Conservation (phyloP, 2,113 vertebrate species). For the Guaruba guarouba region DNA sequence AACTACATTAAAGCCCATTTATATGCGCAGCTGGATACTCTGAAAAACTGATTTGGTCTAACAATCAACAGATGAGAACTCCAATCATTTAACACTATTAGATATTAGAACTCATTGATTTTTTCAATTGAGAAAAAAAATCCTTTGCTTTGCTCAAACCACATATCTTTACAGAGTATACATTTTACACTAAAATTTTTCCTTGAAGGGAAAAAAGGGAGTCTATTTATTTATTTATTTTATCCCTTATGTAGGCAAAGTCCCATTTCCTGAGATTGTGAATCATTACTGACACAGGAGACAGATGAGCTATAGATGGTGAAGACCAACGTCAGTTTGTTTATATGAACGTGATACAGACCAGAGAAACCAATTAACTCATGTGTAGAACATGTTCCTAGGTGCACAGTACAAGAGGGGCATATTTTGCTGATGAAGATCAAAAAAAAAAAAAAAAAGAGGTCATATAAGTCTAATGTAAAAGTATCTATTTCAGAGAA, state of each 20-base stretch:
- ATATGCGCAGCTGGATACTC: slow-evolving; percentile 19
- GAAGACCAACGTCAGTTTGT: background rate
- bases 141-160: background rate
- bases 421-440: background rate
- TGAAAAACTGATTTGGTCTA: background rate
- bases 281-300: background rate
- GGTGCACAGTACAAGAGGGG: accelerated
- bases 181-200: background rate
- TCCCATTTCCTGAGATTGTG: background rate
- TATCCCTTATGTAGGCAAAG: background rate
- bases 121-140: background rate
- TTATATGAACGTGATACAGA: background rate
- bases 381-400: background rate
- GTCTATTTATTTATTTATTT: background rate
- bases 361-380: background rate
- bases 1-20: background rate
- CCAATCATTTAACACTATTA: background rate
- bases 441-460: background rate
- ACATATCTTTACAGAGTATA: background rate
- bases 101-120: background rate
- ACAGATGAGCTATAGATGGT: background rate
- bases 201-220: background rate
- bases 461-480: background rate
- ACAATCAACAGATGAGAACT: background rate
- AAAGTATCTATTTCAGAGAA: background rate